A percentile compares a stretch with the other conserved stretches of the same genome.
Evolutionary conservation across 2,113 vertebrate species (phyloP).

Genomic region (Trogon surrucura): DNA sequence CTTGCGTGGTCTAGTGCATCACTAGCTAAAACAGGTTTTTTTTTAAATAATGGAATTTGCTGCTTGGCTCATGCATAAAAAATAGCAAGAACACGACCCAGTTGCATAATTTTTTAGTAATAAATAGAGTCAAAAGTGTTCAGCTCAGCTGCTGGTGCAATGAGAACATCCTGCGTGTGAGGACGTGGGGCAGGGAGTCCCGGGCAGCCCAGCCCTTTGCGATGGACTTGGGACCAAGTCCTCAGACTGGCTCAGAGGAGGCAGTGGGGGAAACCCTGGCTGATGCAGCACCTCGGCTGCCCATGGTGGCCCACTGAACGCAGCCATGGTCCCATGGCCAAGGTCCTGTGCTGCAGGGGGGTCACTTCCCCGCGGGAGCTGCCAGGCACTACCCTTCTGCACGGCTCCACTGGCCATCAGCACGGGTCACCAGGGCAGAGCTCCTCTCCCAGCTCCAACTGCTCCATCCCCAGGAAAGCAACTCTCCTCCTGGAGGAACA

Average conservation of each 20-base stretch:
- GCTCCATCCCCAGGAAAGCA: background rate
- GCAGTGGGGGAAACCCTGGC: accelerated
- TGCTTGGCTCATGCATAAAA: slow-evolving; percentile 67
- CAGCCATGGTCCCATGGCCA: accelerated
- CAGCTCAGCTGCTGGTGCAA: slow-evolving; percentile 36
- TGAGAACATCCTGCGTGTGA: background rate
- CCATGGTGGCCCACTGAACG: too few species aligned
- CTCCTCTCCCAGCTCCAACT: background rate
- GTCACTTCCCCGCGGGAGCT: accelerated
- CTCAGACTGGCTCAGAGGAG: accelerated
- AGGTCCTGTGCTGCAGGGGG: background rate
- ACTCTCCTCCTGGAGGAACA: background rate
- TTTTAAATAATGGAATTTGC: slow-evolving; percentile 67
- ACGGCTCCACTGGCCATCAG: background rate
- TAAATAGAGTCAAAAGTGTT: slow-evolving; percentile 58
- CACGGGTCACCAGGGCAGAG: too few species aligned
- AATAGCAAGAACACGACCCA: slow-evolving; percentile 61
- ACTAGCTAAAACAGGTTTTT: slow-evolving; percentile 48
- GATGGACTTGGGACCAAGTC: accelerated
- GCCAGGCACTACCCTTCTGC: background rate
- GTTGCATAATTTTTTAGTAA: slow-evolving; percentile 70
- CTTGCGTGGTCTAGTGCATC: slow-evolving; percentile 66
- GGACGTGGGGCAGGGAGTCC: background rate
- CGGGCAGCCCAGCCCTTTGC: accelerated
- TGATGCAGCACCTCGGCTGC: too few species aligned